Evolutionary conservation across 2,888 invertebrate genomes (phyloP).

Genomic region (Xylophagus ater): DNA sequence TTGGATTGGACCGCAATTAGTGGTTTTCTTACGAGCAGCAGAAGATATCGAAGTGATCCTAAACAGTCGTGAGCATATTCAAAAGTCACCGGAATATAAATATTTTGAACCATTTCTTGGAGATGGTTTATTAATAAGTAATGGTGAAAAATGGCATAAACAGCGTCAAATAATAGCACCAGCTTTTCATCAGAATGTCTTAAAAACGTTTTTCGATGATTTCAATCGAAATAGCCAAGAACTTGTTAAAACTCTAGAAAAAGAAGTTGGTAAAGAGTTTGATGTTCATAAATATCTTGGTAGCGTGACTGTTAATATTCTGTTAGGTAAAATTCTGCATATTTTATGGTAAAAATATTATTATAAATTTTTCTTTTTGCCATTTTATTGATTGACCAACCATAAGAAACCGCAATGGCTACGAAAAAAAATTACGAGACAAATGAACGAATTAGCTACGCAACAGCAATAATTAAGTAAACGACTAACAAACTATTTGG

Average conservation of each 20-base stretch:
- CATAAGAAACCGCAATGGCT: constrained; percentile 82
- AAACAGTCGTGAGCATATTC: constrained; percentile 62
- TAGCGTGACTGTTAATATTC: constrained; percentile 65
- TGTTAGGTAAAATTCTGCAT: too few species aligned
- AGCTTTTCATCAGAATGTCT: constrained; percentile 71
- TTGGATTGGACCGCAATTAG: constrained; percentile 58
- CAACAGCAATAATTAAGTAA: constrained; percentile 79
- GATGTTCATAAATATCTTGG: constrained; percentile 72
- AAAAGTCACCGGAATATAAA: constrained; percentile 60
- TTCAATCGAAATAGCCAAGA: constrained; percentile 65
- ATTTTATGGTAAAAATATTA: too few species aligned
- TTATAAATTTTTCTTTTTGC: too few species aligned
- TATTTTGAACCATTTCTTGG: constrained; percentile 75
- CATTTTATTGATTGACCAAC: too few species aligned
- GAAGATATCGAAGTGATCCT: constrained; percentile 62
- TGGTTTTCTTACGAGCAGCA: constrained; percentile 57
- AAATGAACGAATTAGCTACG: constrained; percentile 63
- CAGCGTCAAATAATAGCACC: constrained; percentile 77
- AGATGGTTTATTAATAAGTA: constrained; percentile 64
- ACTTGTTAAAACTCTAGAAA: constrained; percentile 53
- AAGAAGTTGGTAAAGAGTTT: constrained; percentile 57
- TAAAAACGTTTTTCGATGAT: constrained; percentile 65
- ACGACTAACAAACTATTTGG: too few species aligned
- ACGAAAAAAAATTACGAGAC: constrained; percentile 60
- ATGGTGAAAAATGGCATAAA: constrained; percentile 66